phyloP scores from a whole-genome alignment of 2,113 vertebrate species.

The Progne subis region DNA sequence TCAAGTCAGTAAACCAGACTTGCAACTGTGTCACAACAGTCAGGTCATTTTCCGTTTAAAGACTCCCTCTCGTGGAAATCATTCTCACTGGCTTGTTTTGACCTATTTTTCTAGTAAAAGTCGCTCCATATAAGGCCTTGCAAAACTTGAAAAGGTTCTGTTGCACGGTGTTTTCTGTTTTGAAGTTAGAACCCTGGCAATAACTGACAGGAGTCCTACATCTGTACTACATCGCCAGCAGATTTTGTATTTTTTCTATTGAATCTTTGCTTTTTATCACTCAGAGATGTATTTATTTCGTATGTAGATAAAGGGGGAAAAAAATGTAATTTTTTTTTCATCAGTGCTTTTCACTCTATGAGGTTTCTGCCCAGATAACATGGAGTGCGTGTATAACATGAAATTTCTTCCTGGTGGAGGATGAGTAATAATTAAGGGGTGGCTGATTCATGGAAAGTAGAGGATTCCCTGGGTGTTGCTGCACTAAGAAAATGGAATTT shows the following conservation, averaged over 20 bases:
- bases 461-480: not conserved
- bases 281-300: not conserved
- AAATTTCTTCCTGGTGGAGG: not conserved
- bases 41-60: not conserved
- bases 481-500: not conserved
- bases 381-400: not conserved
- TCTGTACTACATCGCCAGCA: not conserved
- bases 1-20: not conserved
- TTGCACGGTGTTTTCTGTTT: accelerated
- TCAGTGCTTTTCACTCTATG: not conserved
- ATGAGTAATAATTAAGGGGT: not conserved
- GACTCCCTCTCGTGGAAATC: constrained; percentile 59
- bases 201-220: not conserved
- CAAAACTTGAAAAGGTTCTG: not conserved
- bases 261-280: not conserved
- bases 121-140: constrained; percentile 11
- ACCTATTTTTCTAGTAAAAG: constrained; percentile 37
- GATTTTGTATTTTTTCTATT: not conserved
- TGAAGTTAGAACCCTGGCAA: not conserved
- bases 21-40: not conserved
- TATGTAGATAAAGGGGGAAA: not conserved
- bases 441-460: not conserved
- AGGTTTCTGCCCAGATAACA: not conserved
- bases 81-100: constrained; percentile 5
- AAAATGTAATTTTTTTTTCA: not conserved